Base-by-base conservation (phyloP, 2,888 invertebrate species). In the Oconnorella tubifera region DNA sequence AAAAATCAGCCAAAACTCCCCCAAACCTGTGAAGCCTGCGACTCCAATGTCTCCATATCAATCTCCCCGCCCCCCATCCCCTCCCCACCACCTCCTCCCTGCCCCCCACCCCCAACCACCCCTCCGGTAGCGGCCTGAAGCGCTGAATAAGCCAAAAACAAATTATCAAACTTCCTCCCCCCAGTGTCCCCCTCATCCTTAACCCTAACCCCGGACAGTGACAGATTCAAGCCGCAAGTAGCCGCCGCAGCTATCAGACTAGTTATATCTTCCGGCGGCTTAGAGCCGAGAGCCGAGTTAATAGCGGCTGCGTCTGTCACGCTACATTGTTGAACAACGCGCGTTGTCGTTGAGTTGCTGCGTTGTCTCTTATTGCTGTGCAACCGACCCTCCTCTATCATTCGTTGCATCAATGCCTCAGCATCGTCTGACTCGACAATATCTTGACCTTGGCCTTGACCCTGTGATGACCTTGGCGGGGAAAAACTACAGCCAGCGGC, bases 301-400 rank as follows among this genome's bases (percentile, higher is more conserved):
- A n/a, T n/a, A n/a, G n/a, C n/a, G n/a, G n/a, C n/a, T n/a, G n/a
- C n/a, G n/a, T n/a, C n/a, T n/a, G n/a, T n/a, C n/a, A n/a, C n/a
- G n/a, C n/a, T n/a, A n/a, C n/a, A n/a, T n/a, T n/a, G n/a, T n/a
- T n/a, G n/a, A n/a, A n/a, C n/a, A n/a, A n/a, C n/a, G n/a, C n/a
- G n/a, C n/a, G n/a, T n/a, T 19, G 40, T 40, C 40, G 40, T 14
- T 10, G 40, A 19, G 19, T 10, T 10, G 40, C 10, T 40, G 40
- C 40, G 10, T 27, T 51, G 53, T 10, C 53, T 10, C 53, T 25
- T 10, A 4, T 19, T 51, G 14, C 53, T 23, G 10, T 25, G 53
- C 53, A 51, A 27, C 4, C 53, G 53, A 19, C 53, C 53, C 53
- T 51, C 53, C 53, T 51, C 53, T 6, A 51, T 51, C 53, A 51